Evolutionary conservation across 2,113 vertebrate genomes (phyloP).

Genomic region (Ictidomys tridecemlineatus): DNA sequence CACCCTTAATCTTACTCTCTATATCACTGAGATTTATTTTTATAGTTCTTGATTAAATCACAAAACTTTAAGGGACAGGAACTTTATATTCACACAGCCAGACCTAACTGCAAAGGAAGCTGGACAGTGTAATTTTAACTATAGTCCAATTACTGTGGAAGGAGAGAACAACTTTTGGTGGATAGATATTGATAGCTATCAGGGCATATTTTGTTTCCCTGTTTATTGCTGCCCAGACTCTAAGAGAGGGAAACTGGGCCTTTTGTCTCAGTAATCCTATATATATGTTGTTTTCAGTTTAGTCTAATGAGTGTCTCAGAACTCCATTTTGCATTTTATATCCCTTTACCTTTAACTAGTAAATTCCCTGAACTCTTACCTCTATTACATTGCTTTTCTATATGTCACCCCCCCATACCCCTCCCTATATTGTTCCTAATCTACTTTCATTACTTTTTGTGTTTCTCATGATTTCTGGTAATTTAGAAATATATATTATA

Average conservation of each 20-base stretch:
- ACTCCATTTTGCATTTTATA: neutral
- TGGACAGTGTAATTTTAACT: neutral
- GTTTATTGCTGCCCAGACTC: neutral
- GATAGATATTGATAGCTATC: neutral
- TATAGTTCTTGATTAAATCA: neutral
- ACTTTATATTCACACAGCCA: neutral
- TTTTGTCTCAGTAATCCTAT: neutral
- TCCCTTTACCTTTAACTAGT: neutral
- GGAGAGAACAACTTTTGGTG: neutral
- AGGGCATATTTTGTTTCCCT: neutral
- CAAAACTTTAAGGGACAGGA: neutral
- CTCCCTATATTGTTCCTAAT: neutral
- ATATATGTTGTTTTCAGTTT: neutral
- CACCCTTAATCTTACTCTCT: neutral
- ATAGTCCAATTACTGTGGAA: neutral
- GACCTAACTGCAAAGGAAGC: neutral
- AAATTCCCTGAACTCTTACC: neutral
- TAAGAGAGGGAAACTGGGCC: neutral
- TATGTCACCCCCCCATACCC: neutral
- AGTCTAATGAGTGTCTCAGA: neutral
- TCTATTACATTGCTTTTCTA: neutral
- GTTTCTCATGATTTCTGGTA: slow-evolving; percentile 12
- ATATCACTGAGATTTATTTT: neutral
- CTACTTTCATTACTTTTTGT: neutral
- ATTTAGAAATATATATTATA: neutral